phyloP scores from a whole-genome alignment of 2,797 vertebrate genomes.

The Sparidentex hasta region DNA sequence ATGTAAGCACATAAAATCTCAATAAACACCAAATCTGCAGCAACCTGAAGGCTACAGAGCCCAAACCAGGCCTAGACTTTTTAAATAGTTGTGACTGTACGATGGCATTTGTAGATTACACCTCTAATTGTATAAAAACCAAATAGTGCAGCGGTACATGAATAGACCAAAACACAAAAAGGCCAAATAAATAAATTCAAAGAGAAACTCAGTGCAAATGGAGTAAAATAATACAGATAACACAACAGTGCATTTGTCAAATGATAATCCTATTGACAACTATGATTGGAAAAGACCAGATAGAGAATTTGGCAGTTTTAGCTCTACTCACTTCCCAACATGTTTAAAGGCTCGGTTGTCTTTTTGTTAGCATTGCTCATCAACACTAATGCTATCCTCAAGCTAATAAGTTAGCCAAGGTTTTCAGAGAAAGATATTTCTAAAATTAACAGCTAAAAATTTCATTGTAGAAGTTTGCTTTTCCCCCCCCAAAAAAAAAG shows the following conservation, averaged over 20 bases:
- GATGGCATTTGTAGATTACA: neutral
- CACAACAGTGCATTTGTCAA: constrained; percentile 54
- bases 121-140: constrained; percentile 23
- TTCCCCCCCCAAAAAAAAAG: neutral
- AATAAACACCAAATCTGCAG: neutral
- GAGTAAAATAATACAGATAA: constrained; percentile 17
- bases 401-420: neutral
- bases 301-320: constrained; percentile 1
- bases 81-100: neutral
- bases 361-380: neutral
- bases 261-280: constrained; percentile 3
- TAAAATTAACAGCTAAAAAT: neutral
- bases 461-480: neutral
- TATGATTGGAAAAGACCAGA: constrained; percentile 3
- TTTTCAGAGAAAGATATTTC: neutral
- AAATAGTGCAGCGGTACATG: constrained; percentile 21
- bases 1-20: neutral
- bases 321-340: constrained; percentile 11
- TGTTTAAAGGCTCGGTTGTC: too few relatives aligned
- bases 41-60: neutral
- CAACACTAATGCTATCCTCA: neutral
- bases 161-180: constrained; percentile 33
- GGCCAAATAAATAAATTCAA: constrained; percentile 57
- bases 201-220: constrained; percentile 58
- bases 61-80: neutral